These are phyloP conservation scores for Pristionchus maxplancki DNA, from an alignment of 2,888 invertebrate species.

Conservation along the genomic window DNA sequence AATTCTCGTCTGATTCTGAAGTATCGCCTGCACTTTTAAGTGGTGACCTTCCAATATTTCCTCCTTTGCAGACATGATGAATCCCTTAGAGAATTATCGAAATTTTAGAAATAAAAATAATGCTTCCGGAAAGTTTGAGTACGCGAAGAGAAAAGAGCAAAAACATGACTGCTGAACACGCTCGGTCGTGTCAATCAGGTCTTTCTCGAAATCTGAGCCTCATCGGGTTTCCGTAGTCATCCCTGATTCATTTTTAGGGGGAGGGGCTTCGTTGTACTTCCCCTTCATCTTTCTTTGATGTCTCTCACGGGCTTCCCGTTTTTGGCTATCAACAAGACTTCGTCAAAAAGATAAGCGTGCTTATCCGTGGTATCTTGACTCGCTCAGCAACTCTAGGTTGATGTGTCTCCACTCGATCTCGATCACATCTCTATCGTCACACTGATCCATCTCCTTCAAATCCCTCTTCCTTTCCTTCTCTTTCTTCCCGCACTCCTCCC, in stretches of 20 bases:
- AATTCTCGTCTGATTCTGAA: not conserved
- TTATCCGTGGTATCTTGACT: not conserved
- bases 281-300: not conserved
- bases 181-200: not conserved
- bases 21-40: not conserved
- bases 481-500: not conserved
- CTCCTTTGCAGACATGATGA: not conserved
- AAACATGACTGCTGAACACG: not conserved
- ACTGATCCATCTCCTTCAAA: conserved; percentile 42
- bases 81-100: not conserved
- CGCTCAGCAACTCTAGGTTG: not conserved
- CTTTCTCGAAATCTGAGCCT: not conserved
- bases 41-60: not conserved
- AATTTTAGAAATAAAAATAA: not conserved
- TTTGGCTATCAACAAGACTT: not conserved
- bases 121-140: not conserved
- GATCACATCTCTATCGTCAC: not conserved
- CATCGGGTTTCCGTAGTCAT: conserved; percentile 6
- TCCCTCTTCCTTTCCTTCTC: not conserved
- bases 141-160: not conserved
- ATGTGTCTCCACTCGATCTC: not conserved
- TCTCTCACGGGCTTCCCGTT: not conserved
- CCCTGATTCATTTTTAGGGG: not conserved
- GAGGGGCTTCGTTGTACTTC: conserved; percentile 24
- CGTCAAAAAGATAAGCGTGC: not conserved